Base-by-base conservation (phyloP, 2,113 vertebrate species). In the Ceuthmochares aereus region DNA sequence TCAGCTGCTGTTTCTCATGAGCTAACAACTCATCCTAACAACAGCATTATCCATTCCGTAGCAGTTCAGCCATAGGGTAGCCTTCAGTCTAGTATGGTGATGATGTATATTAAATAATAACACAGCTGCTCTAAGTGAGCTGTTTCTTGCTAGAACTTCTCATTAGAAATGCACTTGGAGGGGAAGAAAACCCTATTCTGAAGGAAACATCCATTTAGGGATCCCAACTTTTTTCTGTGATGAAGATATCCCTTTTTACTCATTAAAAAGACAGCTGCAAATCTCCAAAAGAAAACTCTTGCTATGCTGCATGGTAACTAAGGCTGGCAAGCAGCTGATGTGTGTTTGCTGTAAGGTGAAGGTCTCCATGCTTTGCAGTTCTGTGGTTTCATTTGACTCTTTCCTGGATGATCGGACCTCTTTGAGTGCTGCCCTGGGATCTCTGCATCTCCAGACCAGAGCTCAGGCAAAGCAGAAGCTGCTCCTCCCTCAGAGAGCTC, bases 121-220 rank as follows among this genome's bases (percentile, higher is more conserved):
- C 45, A 66, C 69, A 90, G 77, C 90, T 88, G 75, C 91, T 87
- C 54, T 59, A 92, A 90, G 90, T 2, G 20, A 62, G 58, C 79
- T 97, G 72, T 56, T 80, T 89, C 90, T 81, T 87, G 10, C 34
- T 82, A 62, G 76, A 92, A 37, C 58, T 79, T 95, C 89, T 94
- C 37, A 77, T 66, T 74, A 90, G 89, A 94, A 81, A 54, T 49
- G 51, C 45, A 55, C 58, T 83, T 62, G 74, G 32, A 3, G 51
- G 12, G 3, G 14, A 19, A 49, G 9, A 83, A 75, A 88, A 81
- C 59, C 9, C 25, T 59, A 7, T 90, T 69, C 88, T 54, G 36
- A 63, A 94, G 77, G 60, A 79, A 87, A 82, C 19, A 32, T 37
- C 14, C 23, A 18, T 49, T 74, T 86, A 86, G 67, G 25, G 16